Evolutionary conservation across 2,797 vertebrate genomes (phyloP).

Genomic region (Mastacembelus armatus): DNA sequence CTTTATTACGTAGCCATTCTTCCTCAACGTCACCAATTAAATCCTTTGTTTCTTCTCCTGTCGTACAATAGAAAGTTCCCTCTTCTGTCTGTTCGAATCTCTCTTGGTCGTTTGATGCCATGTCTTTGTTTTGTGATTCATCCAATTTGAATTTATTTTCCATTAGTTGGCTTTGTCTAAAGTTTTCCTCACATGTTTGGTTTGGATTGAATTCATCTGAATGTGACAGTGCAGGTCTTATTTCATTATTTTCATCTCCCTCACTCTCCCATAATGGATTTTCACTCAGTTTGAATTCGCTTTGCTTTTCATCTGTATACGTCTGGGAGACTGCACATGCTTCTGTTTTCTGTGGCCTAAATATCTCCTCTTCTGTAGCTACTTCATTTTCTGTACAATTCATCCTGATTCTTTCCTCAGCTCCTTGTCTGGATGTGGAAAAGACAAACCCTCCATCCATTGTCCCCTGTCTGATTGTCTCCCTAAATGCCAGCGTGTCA

Average conservation of each 20-base stretch:
- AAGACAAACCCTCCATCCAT: constrained; percentile 60
- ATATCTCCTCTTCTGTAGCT: constrained; percentile 53
- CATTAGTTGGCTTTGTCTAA: constrained; percentile 24
- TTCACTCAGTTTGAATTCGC: constrained; percentile 44
- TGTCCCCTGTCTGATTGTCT: constrained; percentile 72
- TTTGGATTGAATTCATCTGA: constrained; percentile 20
- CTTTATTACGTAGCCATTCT: constrained; percentile 5
- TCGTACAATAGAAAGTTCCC: constrained; percentile 3
- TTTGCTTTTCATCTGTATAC: constrained; percentile 57
- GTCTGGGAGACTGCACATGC: constrained; percentile 56
- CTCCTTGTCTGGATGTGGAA: constrained; percentile 55
- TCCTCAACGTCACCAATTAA: constrained; percentile 20
- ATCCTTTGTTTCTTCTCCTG: constrained; percentile 25
- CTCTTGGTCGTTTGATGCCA: constrained; percentile 4
- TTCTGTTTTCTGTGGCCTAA: constrained; percentile 58
- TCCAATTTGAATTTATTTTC: constrained; percentile 14
- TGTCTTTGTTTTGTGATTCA: constrained; percentile 5
- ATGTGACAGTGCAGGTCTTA: constrained; percentile 21
- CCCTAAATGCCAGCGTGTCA: constrained; percentile 82
- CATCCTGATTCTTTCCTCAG: constrained; percentile 48
- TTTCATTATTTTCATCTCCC: constrained; percentile 47
- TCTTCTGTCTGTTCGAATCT: constrained; percentile 3
- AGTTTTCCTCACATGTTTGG: constrained; percentile 29
- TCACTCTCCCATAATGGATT: constrained; percentile 48
- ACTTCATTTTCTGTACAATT: constrained; percentile 54